Conservation (phyloP, 2,888 invertebrate species). For the Cyclophora albipunctata region DNA sequence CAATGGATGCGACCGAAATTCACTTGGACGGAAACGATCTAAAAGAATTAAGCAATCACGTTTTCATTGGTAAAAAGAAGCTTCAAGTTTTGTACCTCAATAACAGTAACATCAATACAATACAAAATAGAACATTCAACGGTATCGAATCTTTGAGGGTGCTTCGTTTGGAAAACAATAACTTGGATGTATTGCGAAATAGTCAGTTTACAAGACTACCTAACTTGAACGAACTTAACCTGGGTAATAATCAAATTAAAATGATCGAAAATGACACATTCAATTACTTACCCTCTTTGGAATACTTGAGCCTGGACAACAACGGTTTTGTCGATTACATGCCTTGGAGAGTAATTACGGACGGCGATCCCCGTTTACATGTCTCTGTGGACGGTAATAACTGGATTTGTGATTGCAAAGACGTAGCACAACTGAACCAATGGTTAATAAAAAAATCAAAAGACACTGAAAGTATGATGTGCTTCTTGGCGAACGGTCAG, state of each 20-base stretch:
- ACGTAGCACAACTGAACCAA: conserved; percentile 79
- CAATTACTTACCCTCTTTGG: conserved; percentile 80
- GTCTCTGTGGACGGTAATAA: conserved; percentile 85
- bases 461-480: conserved; percentile 80
- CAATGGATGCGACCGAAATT: conserved; percentile 93
- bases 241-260: conserved; percentile 84
- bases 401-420: conserved; percentile 89
- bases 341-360: conserved; percentile 82
- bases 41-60: conserved; percentile 86
- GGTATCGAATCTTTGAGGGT: conserved; percentile 83
- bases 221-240: conserved; percentile 82
- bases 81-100: conserved; percentile 85
- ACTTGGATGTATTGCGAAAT: conserved; percentile 81
- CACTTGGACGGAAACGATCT: conserved; percentile 89
- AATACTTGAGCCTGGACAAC: conserved; percentile 83
- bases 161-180: conserved; percentile 86
- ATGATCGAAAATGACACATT: conserved; percentile 86
- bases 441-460: conserved; percentile 82
- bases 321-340: conserved; percentile 86
- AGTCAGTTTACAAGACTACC: conserved; percentile 86
- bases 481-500: conserved; percentile 74
- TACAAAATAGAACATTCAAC: conserved; percentile 89
- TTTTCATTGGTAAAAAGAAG: conserved; percentile 90
- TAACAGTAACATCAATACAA: conserved; percentile 83
- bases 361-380: conserved; percentile 79